phyloP scores from a whole-genome alignment of 2,113 vertebrate genomes.

The Ciconia maguari region DNA sequence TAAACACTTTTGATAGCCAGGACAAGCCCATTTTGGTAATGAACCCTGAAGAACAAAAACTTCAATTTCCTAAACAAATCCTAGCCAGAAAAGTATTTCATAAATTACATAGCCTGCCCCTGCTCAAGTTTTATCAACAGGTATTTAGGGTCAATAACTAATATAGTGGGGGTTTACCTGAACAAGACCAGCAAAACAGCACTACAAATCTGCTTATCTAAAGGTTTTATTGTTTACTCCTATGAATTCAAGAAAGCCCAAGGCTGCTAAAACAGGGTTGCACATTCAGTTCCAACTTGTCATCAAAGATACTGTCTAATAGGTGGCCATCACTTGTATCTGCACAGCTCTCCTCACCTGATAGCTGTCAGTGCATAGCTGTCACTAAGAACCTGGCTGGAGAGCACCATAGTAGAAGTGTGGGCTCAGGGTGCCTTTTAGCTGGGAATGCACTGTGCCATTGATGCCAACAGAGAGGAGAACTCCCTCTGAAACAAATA shows the following conservation, averaged over 20 bases:
- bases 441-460: background rate
- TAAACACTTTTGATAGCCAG: background rate
- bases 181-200: background rate
- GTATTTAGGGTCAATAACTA: background rate
- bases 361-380: background rate
- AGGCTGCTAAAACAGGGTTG: background rate
- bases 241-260: background rate
- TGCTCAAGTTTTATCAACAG: background rate
- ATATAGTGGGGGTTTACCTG: background rate
- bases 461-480: background rate
- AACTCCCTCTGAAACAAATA: background rate
- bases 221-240: background rate
- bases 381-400: background rate
- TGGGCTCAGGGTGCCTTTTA: background rate
- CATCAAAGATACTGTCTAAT: background rate
- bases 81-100: background rate
- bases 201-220: background rate
- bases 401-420: background rate
- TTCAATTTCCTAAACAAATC: background rate
- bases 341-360: background rate
- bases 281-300: background rate
- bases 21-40: background rate
- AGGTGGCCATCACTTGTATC: background rate
- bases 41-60: background rate
- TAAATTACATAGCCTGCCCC: background rate